Evolutionary conservation across 2,797 vertebrate species (phyloP), one percentile per base, ranked within the genome.

Genomic region (Vespertilio murinus): DNA sequence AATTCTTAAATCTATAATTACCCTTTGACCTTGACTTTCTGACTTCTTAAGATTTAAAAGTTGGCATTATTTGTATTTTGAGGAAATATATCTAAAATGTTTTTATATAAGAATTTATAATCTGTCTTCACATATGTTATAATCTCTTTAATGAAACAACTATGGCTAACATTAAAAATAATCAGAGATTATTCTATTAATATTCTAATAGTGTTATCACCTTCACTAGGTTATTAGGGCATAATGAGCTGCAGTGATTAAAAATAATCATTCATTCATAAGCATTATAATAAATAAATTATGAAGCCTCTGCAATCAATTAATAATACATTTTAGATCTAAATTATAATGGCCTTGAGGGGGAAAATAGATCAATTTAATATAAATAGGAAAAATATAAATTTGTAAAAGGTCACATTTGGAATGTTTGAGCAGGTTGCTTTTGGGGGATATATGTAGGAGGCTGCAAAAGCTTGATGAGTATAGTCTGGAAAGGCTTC

Each of bases 401-500:
- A 93, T 65, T 93, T 93, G 30, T 95, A 77, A 97, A 96, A 96
- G 95, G 95, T 97, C 94, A 71, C 13, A 8, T 20, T 59, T 95
- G 67, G 81, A 96, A 80, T 83, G 59, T 87, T 89, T 95, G 56
- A 92, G 45, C 93, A 95, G 93, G 93, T 88, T 96, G 95, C 45
- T 92, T 95, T 94, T 81, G 17, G 92, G 73, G 78, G 11, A 70
- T 95, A 45, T 81, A 84, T 64, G 93, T 83, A 93, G 91, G 90
- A 97, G 93, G 94, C 74, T 92, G 90, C 30, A 45, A 5, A 82
- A 70, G 8, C 61, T 95, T 83, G 59, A 93, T 77, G 88, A 82
- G 52, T 90, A 35, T 90, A 97, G 95, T 96, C 96, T 97, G 97
- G 97, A 97, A 96, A 96, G 33, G 70, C 84, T 96, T 97, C 93